Percentiles rank a stretch among this genome's conserved stretches.
Conservation (phyloP, 2,888 invertebrate species). For the Drosophila putrida region DNA sequence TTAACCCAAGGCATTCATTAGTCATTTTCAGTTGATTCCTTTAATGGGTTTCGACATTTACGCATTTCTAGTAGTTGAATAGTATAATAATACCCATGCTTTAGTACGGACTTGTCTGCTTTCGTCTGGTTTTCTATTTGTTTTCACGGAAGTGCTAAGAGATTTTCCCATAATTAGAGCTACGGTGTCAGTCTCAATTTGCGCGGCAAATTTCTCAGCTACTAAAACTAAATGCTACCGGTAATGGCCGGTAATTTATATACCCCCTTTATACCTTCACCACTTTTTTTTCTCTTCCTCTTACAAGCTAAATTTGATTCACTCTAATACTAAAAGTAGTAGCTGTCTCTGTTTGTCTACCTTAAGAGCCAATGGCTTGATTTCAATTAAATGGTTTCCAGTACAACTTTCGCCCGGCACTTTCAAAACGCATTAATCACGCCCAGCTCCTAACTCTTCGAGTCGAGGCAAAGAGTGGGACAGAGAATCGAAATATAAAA, state of each 20-base stretch:
- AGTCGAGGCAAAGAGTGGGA: neutral
- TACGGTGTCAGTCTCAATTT: constrained; percentile 59
- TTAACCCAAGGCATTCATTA: constrained; percentile 54
- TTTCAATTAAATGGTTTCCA: constrained; percentile 70
- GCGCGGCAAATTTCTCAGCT: constrained; percentile 74
- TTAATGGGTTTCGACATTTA: constrained; percentile 79
- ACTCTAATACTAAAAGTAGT: constrained; percentile 1
- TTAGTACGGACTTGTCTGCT: constrained; percentile 8
- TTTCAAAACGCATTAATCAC: constrained; percentile 72
- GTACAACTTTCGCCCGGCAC: constrained; percentile 71
- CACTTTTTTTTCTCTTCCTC: neutral
- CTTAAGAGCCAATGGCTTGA: constrained; percentile 48
- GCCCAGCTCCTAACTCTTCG: constrained; percentile 30
- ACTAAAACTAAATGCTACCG: constrained; percentile 75
- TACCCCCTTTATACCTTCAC: neutral
- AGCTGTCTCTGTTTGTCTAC: constrained; percentile 11
- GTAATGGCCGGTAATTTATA: constrained; percentile 72
- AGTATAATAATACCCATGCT: constrained; percentile 27
- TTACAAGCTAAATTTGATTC: neutral
- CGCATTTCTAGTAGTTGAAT: constrained; percentile 46
- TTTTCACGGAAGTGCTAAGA: constrained; percentile 66
- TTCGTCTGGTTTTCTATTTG: constrained; percentile 47
- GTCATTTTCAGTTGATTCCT: constrained; percentile 78
- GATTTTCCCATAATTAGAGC: constrained; percentile 81
- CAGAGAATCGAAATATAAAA: neutral